Conservation (phyloP, 2,888 invertebrate species). For the Pyrrhia umbra region DNA sequence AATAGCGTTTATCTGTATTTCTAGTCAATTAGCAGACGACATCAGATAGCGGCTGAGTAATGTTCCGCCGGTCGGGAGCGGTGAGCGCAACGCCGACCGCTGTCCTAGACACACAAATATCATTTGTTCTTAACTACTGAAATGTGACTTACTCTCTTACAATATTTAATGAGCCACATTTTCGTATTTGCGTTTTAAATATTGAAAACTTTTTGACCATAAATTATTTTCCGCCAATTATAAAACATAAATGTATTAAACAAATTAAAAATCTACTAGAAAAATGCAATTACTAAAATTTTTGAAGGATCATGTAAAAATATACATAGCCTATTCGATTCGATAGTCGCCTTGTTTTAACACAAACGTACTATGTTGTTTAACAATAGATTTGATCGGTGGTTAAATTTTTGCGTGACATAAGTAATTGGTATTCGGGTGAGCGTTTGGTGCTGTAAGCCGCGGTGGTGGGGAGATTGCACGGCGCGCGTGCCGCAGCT, state of each 20-base stretch:
- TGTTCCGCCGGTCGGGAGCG: constrained; percentile 65
- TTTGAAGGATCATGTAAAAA: too few species aligned
- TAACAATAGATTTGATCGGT: constrained; percentile 10
- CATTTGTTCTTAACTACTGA: constrained; percentile 62
- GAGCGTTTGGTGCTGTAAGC: constrained; percentile 46
- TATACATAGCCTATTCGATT: neutral
- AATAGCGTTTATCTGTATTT: constrained; percentile 87
- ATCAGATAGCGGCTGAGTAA: constrained; percentile 87
- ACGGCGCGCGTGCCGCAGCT: constrained; percentile 14
- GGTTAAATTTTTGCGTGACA: constrained; percentile 42
- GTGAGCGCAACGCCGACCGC: constrained; percentile 52
- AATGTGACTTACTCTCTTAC: constrained; percentile 27
- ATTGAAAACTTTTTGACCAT: neutral
- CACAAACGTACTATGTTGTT: constrained; percentile 2
- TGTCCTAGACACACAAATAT: constrained; percentile 57
- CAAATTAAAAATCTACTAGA: too few species aligned
- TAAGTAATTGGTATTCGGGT: constrained; percentile 65
- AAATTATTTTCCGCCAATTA: neutral
- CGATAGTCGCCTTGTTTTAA: neutral
- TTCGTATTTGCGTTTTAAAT: neutral
- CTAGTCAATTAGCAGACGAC: constrained; percentile 88
- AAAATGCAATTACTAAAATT: too few species aligned
- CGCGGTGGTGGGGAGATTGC: constrained; percentile 10
- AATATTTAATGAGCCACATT: neutral
- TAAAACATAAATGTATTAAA: too few species aligned